Conservation (phyloP, 1,140 invertebrate species). For the Panagrolaimus sp. region DNA sequence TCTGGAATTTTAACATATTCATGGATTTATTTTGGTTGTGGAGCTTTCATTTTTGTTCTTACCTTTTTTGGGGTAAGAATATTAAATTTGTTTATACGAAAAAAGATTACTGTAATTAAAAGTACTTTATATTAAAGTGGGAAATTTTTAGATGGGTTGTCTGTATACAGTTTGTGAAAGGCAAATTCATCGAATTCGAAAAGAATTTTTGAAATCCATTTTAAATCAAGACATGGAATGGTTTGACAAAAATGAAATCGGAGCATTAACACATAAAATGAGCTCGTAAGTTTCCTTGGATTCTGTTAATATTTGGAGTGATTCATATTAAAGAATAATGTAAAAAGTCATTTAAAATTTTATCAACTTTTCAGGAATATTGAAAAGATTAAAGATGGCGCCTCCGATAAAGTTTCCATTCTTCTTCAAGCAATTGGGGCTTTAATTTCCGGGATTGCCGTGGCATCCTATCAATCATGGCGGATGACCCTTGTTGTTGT, state of each 20-base stretch:
- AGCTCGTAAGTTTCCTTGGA: slow-evolving; percentile 71
- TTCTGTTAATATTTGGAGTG: neutral
- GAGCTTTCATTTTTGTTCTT: neutral
- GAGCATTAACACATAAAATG: slow-evolving; percentile 77
- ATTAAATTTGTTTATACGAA: neutral
- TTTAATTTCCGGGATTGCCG: slow-evolving; percentile 18
- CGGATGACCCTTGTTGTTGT: slow-evolving; percentile 48
- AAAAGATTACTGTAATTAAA: neutral
- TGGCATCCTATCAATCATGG: slow-evolving; percentile 41
- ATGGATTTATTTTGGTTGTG: slow-evolving; percentile 10
- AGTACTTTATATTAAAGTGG: too few species aligned
- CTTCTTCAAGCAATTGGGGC: slow-evolving; percentile 65
- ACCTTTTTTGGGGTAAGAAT: slow-evolving; percentile 7
- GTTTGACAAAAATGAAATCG: slow-evolving; percentile 77
- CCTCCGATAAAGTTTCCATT: slow-evolving; percentile 78
- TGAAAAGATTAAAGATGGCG: slow-evolving; percentile 77
- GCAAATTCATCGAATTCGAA: slow-evolving; percentile 71
- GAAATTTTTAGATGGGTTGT: slow-evolving; percentile 58
- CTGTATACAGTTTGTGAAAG: slow-evolving; percentile 61
- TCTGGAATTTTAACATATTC: slow-evolving; percentile 23
- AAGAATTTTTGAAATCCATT: slow-evolving; percentile 70
- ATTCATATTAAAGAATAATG: slow-evolving; percentile 8
- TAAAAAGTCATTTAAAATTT: too few species aligned
- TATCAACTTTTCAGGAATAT: slow-evolving; percentile 70
- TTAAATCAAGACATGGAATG: slow-evolving; percentile 79